A percentile compares a stretch with the other conserved stretches of the same genome.
Conservation (phyloP, 2,888 invertebrate genomes). For the Apodemia hepburni region DNA sequence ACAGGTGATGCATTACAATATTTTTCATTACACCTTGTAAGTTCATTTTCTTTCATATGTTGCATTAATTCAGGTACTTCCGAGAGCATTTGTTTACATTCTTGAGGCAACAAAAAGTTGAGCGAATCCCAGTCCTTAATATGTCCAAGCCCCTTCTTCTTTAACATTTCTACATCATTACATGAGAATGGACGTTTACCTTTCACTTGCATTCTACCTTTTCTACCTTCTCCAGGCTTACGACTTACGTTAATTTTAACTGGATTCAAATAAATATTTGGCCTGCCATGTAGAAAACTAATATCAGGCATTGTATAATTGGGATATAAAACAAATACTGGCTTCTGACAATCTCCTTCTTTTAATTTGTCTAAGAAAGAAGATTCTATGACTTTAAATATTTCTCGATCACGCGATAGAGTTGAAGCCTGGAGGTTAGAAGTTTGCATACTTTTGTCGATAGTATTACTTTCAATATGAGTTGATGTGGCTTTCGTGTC, state of each 20-base stretch:
- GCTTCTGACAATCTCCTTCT: conserved; percentile 83
- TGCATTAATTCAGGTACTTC: conserved; percentile 89
- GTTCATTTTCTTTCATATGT: conserved; percentile 80
- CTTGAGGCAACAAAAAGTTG: conserved; percentile 91
- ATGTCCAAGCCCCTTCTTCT: conserved; percentile 90
- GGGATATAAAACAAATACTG: conserved; percentile 94
- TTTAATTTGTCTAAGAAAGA: conserved; percentile 86
- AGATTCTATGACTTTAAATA: conserved; percentile 83
- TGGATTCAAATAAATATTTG: conserved; percentile 87
- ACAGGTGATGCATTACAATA: conserved; percentile 65
- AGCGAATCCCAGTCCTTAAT: conserved; percentile 97
- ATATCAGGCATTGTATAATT: conserved; percentile 94
- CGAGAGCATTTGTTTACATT: conserved; percentile 88
- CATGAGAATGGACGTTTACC: conserved; percentile 87
- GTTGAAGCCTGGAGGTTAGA: conserved; percentile 70
- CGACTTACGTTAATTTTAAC: conserved; percentile 77
- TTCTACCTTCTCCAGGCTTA: conserved; percentile 59
- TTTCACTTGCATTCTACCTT: conserved; percentile 57
- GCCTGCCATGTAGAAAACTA: conserved; percentile 84
- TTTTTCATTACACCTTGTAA: conserved; percentile 55
- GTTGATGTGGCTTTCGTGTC: conserved; percentile 74
- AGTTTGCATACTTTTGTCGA: conserved; percentile 89
- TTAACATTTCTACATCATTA: conserved; percentile 90
- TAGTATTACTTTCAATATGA: conserved; percentile 76
- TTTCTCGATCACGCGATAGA: conserved; percentile 63